These are phyloP conservation scores for Drosophila lacicola DNA, from an alignment of 2,888 invertebrate genomes.

Conservation along the genomic window DNA sequence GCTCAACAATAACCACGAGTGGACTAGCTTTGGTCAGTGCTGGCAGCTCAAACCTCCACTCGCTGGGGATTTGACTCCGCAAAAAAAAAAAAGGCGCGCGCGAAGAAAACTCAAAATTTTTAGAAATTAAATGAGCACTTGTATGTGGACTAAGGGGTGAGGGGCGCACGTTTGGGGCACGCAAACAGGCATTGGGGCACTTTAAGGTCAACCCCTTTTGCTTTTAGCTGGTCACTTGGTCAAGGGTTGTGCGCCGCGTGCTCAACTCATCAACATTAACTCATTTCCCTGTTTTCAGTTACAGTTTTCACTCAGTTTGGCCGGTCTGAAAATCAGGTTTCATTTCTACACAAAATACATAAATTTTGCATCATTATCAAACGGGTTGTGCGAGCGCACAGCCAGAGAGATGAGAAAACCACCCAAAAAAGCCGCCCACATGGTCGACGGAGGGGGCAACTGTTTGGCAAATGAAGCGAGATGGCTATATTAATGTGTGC, in stretches of 20 bases:
- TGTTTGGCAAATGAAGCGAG: constrained; percentile 77
- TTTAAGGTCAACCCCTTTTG: constrained; percentile 44
- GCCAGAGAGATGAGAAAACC: constrained; percentile 52
- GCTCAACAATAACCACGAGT: constrained; percentile 42
- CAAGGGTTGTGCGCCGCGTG: constrained; percentile 50
- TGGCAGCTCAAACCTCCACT: constrained; percentile 11
- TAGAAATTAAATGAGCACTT: constrained; percentile 15
- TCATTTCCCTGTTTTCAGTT: constrained; percentile 12
- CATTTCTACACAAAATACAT: constrained; percentile 84
- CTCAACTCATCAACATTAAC: constrained; percentile 26
- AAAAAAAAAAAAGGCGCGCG: not conserved
- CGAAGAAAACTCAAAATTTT: constrained; percentile 10
- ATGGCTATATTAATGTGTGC: constrained; percentile 77
- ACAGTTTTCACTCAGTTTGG: constrained; percentile 66
- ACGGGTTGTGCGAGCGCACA: constrained; percentile 53
- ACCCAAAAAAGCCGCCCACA: constrained; percentile 52
- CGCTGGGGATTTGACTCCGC: constrained; percentile 5
- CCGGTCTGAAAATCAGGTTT: constrained; percentile 78
- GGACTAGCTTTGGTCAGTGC: constrained; percentile 37
- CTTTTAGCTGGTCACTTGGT: constrained; percentile 55
- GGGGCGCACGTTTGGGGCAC: not conserved
- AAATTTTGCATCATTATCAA: constrained; percentile 82
- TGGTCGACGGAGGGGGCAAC: constrained; percentile 22
- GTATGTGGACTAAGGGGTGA: not conserved
- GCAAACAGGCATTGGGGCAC: constrained; percentile 16